Conservation (phyloP, 1,140 invertebrate genomes). For the Luehdorfia chinensis region DNA sequence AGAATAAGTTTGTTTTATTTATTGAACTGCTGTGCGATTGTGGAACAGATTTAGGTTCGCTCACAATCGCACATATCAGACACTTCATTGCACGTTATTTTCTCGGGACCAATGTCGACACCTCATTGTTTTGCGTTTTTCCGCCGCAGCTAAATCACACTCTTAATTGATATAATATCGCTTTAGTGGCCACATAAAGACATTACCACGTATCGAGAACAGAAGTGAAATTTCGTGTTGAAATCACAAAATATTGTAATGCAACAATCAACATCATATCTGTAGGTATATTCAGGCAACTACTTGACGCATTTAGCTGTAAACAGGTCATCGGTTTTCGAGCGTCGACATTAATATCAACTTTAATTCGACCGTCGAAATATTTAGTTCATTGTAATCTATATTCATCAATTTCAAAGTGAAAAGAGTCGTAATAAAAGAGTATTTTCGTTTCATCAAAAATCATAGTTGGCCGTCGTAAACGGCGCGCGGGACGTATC, state of each 20-base stretch:
- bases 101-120: slow-evolving; percentile 47
- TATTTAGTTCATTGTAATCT: slow-evolving; percentile 19
- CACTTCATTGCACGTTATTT: slow-evolving; percentile 59
- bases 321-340: slow-evolving; percentile 17
- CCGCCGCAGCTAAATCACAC: slow-evolving; percentile 49
- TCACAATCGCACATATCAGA: slow-evolving; percentile 42
- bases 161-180: slow-evolving; percentile 68
- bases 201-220: slow-evolving; percentile 53
- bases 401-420: slow-evolving; percentile 6
- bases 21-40: slow-evolving; percentile 26
- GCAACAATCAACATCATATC: slow-evolving; percentile 26
- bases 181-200: slow-evolving; percentile 61
- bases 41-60: slow-evolving; percentile 33
- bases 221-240: slow-evolving; percentile 62
- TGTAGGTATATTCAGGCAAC: slow-evolving; percentile 20
- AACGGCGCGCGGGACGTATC: slow-evolving; percentile 31
- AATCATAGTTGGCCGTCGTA: slow-evolving; percentile 47
- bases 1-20: slow-evolving; percentile 29
- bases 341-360: slow-evolving; percentile 9
- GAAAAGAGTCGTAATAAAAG: slow-evolving; percentile 20
- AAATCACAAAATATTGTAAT: slow-evolving; percentile 59
- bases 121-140: slow-evolving; percentile 66
- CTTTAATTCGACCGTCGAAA: slow-evolving; percentile 12
- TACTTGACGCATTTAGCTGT: slow-evolving; percentile 11
- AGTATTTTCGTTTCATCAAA: slow-evolving; percentile 32